Evolutionary conservation across 2,797 vertebrate species (phyloP), one percentile per base, ranked within the genome.

Genomic region (Sebastes melanostomus): DNA sequence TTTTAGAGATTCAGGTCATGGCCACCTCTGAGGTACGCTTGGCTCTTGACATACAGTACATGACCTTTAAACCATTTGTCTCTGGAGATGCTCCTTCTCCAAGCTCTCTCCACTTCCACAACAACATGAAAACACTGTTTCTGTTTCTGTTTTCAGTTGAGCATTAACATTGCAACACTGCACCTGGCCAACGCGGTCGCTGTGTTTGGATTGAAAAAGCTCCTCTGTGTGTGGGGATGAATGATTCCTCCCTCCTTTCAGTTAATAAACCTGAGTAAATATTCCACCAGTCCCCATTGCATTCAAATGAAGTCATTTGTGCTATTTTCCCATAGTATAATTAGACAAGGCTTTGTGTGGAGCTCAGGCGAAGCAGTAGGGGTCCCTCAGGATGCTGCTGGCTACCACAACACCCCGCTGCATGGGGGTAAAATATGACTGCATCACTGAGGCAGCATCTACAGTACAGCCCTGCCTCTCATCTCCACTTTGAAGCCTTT

Each of bases 1-100:
- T 72, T 42, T 83, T 72, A 82, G 20, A 77, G 30, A 89, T 93
- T 89, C 80, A 67, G 70, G 77, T 84, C 80, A 79, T 72, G 59
- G 55, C 58, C 4, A 72, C 34, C 78, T 86, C 84, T 22, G 54
- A 77, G 72, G 71, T 75, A 34, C 16, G 38, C 65, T 70, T 55
- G 68, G 46, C 77, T 86, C 75, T 69, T 80, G 81, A 88, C 75
- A 71, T 68, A 59, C 65, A 75, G 32, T 50, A 46, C 66, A 25
- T 87, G 87, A 92, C 88, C 88, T 93, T 92, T 91, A 87, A 86
- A 83, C 79, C 80, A 2, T 60, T 83, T 29, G 68, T 87, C 89
- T 85, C 82, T 25, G 20, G 66, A 85, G 86, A 72, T 25, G 29
- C 78, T 72, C 63, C 75, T 24, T 65, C 81, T 66, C 52, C 25